A percentile compares a stretch with the other conserved stretches of the same genome.
These are phyloP conservation scores for Ennomos quercinarius DNA, from an alignment of 2,888 invertebrate genomes.

Conservation along the genomic window DNA sequence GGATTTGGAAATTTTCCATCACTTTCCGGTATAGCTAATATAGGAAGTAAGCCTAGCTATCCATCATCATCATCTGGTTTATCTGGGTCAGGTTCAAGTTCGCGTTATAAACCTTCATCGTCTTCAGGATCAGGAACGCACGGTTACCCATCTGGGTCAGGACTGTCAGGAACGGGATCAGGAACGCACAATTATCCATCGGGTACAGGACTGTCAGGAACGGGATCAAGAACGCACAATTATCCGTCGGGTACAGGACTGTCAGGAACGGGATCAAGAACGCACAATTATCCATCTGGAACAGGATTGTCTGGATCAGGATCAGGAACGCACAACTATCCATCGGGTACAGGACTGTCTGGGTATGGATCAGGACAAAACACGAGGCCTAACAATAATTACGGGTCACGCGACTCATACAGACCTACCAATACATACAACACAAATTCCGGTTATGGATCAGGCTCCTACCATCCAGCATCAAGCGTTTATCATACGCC, in stretches of 20 bases:
- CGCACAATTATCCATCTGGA: background rate
- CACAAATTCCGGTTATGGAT: constrained; percentile 37
- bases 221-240: constrained; percentile 25
- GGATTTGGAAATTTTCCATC: constrained; percentile 25
- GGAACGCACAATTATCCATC: constrained; percentile 38
- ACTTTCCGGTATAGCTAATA: too few relatives aligned
- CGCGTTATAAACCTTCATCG: constrained; percentile 31
- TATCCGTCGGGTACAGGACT: background rate
- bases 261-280: constrained; percentile 34
- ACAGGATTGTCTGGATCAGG: constrained; percentile 3
- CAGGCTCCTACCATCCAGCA: constrained; percentile 22
- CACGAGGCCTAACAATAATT: constrained; percentile 10
- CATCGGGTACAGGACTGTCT: constrained; percentile 21
- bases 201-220: constrained; percentile 4
- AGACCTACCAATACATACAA: constrained; percentile 38
- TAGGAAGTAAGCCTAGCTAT: background rate
- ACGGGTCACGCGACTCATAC: constrained; percentile 29
- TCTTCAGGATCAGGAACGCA: constrained; percentile 31
- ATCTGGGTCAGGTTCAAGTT: constrained; percentile 22
- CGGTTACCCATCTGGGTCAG: too few relatives aligned
- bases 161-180: constrained; percentile 35
- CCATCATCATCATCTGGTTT: constrained; percentile 37
- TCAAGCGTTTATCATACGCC: constrained; percentile 26
- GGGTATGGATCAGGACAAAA: constrained; percentile 34
- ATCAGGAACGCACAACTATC: constrained; percentile 27